Conservation (phyloP, 2,888 invertebrate species). For the Cosmia pyralina region DNA sequence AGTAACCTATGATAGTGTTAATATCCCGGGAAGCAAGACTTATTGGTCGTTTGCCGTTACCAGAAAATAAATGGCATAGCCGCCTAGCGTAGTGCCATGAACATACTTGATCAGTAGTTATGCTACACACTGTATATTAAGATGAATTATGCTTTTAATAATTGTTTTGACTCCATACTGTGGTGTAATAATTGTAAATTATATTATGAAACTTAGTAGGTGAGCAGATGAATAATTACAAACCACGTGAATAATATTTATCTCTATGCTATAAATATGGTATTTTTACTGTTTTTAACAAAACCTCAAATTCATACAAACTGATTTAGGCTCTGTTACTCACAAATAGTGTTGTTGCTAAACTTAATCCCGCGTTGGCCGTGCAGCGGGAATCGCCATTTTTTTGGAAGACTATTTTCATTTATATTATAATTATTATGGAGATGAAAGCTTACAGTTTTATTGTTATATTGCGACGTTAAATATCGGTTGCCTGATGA, state of each 20-base stretch:
- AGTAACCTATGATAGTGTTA: conserved; percentile 90
- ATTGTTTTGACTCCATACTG: conserved; percentile 44
- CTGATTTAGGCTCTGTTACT: not conserved
- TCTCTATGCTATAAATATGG: not conserved
- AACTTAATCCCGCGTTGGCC: conserved; percentile 1
- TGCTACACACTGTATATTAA: conserved; percentile 60
- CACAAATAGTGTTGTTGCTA: conserved; percentile 1
- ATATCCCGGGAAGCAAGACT: conserved; percentile 89
- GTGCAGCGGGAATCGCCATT: not conserved
- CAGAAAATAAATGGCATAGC: conserved; percentile 85
- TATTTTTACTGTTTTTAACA: conserved; percentile 8
- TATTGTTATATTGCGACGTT: too few relatives aligned
- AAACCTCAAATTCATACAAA: not conserved
- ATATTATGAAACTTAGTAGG: conserved; percentile 15
- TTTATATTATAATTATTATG: not conserved
- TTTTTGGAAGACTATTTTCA: not conserved
- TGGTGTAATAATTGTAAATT: conserved; percentile 43
- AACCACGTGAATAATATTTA: not conserved
- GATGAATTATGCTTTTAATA: conserved; percentile 63
- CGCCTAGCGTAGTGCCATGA: conserved; percentile 69
- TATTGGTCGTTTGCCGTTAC: conserved; percentile 89
- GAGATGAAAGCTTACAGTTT: not conserved
- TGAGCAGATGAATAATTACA: conserved; percentile 26
- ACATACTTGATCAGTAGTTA: conserved; percentile 67
- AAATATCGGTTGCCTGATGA: not conserved